Base-by-base conservation (phyloP, 2,888 invertebrate species). In the Aromia moschata region DNA sequence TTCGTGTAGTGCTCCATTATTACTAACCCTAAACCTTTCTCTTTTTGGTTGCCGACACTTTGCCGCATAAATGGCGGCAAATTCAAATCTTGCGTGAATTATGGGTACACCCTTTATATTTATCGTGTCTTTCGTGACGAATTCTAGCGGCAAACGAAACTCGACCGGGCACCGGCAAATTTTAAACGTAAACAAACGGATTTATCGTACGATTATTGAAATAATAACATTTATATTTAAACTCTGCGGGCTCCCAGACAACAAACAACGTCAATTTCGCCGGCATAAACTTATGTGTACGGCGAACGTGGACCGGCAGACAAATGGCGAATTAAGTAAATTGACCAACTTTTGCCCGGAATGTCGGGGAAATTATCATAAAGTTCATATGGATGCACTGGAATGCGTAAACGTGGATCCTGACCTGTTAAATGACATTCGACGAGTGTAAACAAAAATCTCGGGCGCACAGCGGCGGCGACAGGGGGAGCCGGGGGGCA, bases 251-350 rank as follows among this genome's bases (percentile, higher is more conserved):
- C 41, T 52, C 40, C 20, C 52, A 41, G 41, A 52, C 41, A 41
- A 41, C 52, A 52, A 52, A 52, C 52, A 52, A 52, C 52, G 31
- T 52, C 12, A 41, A 41, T 52, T 52, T 41, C 17, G 17, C 52
- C 40, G 52, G 41, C 52, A 5, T 41, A 41, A 52, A 41, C 52
- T 30, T 40, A 52, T 33, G 25, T 25, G 5, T 51, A 30, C 38
- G 37, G 49, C 36, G 37, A 38, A 68, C 68, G 65, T 65, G 68
- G 62, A 53, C 62, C 25, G 64, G 59, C 56, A 60, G 56, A 62
- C 64, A 69, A 71, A 69, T 60, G 66, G 59, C 41, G 58, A 64
- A 68, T 71, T 71, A 70, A 70, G 68, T 66, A 65, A 70, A 69
- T 67, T 61, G 63, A 57, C 61, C 65, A 56, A 66, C 65, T 66